Percentiles rank a stretch among this genome's conserved stretches.
These are phyloP conservation scores for Styela plicata DNA, from an alignment of 23 tunicate genomes.

Conservation along the genomic window DNA sequence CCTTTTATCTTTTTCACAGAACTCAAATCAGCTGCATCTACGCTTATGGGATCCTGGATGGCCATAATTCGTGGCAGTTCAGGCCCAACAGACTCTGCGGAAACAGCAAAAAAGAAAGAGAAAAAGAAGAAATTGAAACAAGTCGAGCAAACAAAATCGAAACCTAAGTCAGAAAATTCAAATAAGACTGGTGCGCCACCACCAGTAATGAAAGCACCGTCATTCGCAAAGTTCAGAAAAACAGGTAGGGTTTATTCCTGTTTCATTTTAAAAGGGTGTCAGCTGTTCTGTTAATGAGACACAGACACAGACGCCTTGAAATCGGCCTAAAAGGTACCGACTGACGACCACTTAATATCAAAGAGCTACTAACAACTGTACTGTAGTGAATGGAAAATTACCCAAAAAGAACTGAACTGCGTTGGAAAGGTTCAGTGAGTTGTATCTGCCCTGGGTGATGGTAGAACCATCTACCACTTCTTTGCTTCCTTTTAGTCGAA, in stretches of 20 bases:
- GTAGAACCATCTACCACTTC: no score
- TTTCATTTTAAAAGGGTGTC: no score
- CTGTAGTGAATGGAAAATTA: no score
- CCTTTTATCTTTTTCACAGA: constrained; percentile 25
- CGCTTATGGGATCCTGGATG: constrained; percentile 55
- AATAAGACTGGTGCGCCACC: constrained; percentile 31
- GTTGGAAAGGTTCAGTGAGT: no score
- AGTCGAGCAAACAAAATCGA: constrained; percentile 34
- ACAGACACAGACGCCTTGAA: no score
- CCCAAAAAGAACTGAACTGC: no score
- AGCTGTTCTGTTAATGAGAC: no score
- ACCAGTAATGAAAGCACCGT: constrained; percentile 53
- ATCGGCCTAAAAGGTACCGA: no score
- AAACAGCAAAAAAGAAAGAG: constrained; percentile 9
- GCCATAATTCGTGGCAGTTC: constrained; percentile 43
- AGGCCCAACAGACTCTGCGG: constrained; percentile 20
- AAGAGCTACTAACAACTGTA: no score
- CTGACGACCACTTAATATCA: no score
- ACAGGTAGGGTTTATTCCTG: constrained; percentile 41
- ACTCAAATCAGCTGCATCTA: constrained; percentile 44
- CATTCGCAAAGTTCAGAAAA: constrained; percentile 69
- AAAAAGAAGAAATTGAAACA: constrained; percentile 7
- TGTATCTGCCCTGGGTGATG: no score
- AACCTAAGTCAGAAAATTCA: constrained; percentile 30
- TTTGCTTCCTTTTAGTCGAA: no score